Evolutionary conservation across 2,113 vertebrate species (phyloP).

Genomic region (Nannospalax galili): DNA sequence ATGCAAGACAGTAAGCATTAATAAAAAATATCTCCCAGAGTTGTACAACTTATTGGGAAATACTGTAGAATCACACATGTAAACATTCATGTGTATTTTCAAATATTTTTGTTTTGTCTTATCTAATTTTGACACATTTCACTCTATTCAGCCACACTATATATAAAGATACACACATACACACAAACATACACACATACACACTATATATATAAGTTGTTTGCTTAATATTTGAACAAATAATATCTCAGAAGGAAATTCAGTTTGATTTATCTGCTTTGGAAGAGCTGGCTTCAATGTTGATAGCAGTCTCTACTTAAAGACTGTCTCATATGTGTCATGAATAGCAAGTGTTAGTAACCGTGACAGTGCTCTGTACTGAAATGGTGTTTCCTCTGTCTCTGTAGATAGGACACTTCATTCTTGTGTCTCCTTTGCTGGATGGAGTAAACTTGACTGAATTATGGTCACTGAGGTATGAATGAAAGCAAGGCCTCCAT

Average conservation of each 20-base stretch:
- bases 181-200: too few relatives aligned
- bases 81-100: not conserved
- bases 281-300: not conserved
- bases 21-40: not conserved
- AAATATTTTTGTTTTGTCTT: not conserved
- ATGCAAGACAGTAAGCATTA: not conserved
- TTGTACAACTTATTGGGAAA: not conserved
- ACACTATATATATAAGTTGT: too few relatives aligned
- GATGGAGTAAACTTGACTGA: not conserved
- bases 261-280: not conserved
- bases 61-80: not conserved
- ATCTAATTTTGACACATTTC: not conserved
- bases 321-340: not conserved
- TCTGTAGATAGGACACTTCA: too few relatives aligned
- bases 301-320: not conserved
- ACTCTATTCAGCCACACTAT: not conserved
- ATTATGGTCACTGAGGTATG: not conserved
- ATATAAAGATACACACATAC: too few relatives aligned
- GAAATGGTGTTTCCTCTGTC: not conserved
- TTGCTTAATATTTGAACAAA: not conserved
- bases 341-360: fast-evolving
- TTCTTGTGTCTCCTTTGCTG: not conserved
- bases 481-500: not conserved
- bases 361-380: not conserved
- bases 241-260: not conserved